A percentile compares a stretch with the other conserved stretches of the same genome.
phyloP scores from a whole-genome alignment of 2,888 invertebrate genomes.

The Icerya purchasi region DNA sequence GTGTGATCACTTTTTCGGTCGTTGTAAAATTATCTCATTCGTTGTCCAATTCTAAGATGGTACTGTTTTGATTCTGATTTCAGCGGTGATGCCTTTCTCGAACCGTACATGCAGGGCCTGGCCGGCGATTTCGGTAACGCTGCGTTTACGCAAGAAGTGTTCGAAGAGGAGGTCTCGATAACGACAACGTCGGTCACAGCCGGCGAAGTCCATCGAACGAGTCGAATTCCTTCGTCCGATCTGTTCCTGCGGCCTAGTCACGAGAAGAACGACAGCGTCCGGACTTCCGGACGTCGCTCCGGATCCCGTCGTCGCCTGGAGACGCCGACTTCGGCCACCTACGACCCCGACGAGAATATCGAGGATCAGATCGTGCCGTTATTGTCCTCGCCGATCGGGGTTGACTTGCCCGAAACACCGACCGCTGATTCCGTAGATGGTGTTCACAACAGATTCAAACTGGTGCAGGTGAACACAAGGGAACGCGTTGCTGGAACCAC shows the following conservation, averaged over 20 bases:
- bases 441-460: not conserved
- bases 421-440: not conserved
- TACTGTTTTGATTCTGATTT: constrained; percentile 25
- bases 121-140: not conserved
- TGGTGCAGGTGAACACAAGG: not conserved
- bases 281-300: not conserved
- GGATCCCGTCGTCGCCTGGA: not conserved
- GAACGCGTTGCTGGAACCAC: not conserved
- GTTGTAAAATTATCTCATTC: not conserved
- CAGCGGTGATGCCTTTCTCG: constrained; percentile 54
- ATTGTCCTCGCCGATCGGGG: not conserved
- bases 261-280: not conserved
- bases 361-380: not conserved
- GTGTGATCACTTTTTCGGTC: not conserved
- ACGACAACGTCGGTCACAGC: constrained; percentile 25
- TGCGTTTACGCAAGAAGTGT: constrained; percentile 25
- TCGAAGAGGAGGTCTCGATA: constrained; percentile 23
- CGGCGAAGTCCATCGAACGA: not conserved
- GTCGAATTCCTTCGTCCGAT: not conserved
- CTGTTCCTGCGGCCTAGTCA: not conserved
- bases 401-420: not conserved
- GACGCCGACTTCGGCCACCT: not conserved
- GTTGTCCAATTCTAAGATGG: not conserved
- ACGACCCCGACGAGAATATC: not conserved
- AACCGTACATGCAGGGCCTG: constrained; percentile 46